Conservation (phyloP, 2,113 vertebrate genomes). For the Hymenochirus boettgeri region DNA sequence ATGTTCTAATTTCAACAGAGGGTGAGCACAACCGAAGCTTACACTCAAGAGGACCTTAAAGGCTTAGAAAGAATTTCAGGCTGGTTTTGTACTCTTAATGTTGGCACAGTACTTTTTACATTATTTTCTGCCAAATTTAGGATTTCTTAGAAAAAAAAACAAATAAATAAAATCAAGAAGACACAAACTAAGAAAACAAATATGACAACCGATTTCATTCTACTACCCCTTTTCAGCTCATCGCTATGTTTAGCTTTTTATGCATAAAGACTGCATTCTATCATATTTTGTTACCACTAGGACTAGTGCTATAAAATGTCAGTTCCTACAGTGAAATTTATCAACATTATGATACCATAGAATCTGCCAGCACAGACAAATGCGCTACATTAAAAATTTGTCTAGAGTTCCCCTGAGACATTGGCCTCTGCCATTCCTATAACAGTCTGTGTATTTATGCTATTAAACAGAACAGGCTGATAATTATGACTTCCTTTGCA, state of each 20-base stretch:
- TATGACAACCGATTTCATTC: too few species aligned
- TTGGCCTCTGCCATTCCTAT: constrained; percentile 68
- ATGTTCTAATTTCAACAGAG: too few species aligned
- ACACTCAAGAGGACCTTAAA: too few species aligned
- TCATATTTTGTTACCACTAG: constrained; percentile 61
- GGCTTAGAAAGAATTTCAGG: too few species aligned
- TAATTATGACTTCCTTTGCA: constrained; percentile 76
- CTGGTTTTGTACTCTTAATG: too few species aligned
- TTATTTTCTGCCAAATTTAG: too few species aligned
- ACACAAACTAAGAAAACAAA: too few species aligned
- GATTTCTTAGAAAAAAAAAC: too few species aligned
- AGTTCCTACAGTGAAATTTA: constrained; percentile 74
- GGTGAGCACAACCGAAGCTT: too few species aligned
- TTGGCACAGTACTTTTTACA: too few species aligned
- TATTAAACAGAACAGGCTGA: constrained; percentile 79
- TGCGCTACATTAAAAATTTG: constrained; percentile 77
- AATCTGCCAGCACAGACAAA: constrained; percentile 81
- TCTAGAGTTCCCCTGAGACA: constrained; percentile 75
- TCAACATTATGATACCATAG: constrained; percentile 80
- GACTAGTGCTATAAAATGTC: constrained; percentile 75
- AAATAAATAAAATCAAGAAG: too few species aligned
- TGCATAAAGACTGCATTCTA: constrained; percentile 49
- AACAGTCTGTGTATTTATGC: constrained; percentile 80
- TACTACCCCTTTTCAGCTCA: too few species aligned
- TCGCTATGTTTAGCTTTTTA: constrained; percentile 39